Base-by-base conservation (phyloP, 1,140 invertebrate genomes). In the Potamilus streckersoni region DNA sequence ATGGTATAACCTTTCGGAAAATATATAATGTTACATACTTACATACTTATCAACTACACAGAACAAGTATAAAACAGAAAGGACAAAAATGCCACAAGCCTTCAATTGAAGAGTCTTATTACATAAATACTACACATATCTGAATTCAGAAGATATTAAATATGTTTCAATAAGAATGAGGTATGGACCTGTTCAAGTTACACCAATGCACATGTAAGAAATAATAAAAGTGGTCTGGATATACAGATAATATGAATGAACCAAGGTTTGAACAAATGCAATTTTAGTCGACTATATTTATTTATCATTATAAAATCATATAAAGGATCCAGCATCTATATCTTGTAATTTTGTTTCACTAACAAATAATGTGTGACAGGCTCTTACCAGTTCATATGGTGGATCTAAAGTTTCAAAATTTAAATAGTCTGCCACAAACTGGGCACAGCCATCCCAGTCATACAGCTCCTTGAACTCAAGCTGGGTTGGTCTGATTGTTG, bases 361-460 rank as follows among this genome's bases (percentile, higher is more conserved):
- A 58, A 0, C 49, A 14, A 16, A 60, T 72, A 57, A 60, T 19
- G 16, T 68, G 16, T 59, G 38, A 65, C 77, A 49, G 38, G 38
- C 38, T 8, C 11, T 84, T 81, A 90, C 89, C 83, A 90, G 78
- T 81, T 90, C 89, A 85, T 83, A 87, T 20, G 88, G 83, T 64
- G 86, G 85, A 62, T 88, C 82, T 12, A 91, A 76, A 17, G 85
- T 84, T 62, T 87, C 83, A 80, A 89, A 90, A 76, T 88, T 85
- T 3, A 91, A 79, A 81, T 89, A 91, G 80, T 91, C 90, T 58
- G 90, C 85, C 14, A 91, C 87, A 87, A 91, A 91, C 38, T 88
- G 85, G 17, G 90, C 84, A 71, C 86, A 83, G 61, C 87, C 88
- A 76, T 90, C 85, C 91, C 91, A 91, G 69, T 90, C 81, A 79